These are phyloP conservation scores for Drosophila tsacasi DNA, from an alignment of 1,140 invertebrate genomes.

Conservation along the genomic window DNA sequence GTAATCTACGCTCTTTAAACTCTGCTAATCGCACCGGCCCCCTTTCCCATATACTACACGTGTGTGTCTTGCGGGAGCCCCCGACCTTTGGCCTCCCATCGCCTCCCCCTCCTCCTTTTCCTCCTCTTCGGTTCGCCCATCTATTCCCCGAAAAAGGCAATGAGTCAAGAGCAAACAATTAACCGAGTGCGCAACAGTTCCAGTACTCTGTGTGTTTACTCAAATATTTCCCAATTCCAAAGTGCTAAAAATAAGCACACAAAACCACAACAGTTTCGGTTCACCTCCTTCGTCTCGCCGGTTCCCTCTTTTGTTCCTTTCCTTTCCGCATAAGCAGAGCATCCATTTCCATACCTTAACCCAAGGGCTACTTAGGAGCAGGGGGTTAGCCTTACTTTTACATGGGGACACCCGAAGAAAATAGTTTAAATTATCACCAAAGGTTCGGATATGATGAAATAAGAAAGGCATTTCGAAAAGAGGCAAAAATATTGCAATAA, in stretches of 20 bases:
- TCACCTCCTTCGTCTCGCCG: neutral
- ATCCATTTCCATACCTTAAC: conserved; percentile 45
- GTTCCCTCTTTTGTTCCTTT: conserved; percentile 5
- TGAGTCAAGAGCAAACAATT: conserved; percentile 45
- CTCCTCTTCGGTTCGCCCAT: neutral
- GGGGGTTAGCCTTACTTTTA: conserved; percentile 7
- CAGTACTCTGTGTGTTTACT: conserved; percentile 29
- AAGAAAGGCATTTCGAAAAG: neutral
- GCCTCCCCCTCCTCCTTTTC: neutral
- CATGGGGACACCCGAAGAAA: neutral
- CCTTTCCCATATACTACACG: conserved; percentile 25
- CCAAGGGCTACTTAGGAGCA: conserved; percentile 5
- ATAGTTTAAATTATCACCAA: neutral
- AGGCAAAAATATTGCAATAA: neutral
- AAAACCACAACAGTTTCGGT: conserved; percentile 23
- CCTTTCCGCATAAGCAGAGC: conserved; percentile 33
- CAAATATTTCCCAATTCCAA: conserved; percentile 33
- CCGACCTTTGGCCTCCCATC: conserved; percentile 35
- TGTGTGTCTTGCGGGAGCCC: conserved; percentile 12
- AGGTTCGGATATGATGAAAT: neutral
- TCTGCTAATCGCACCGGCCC: conserved; percentile 23
- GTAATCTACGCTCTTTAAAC: conserved; percentile 10
- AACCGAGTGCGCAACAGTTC: conserved; percentile 40
- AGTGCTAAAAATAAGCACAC: conserved; percentile 45
- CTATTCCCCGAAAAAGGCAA: conserved; percentile 14